Evolutionary conservation across 1,140 invertebrate species (phyloP).

Genomic region (Alviniconcha marisindica): DNA sequence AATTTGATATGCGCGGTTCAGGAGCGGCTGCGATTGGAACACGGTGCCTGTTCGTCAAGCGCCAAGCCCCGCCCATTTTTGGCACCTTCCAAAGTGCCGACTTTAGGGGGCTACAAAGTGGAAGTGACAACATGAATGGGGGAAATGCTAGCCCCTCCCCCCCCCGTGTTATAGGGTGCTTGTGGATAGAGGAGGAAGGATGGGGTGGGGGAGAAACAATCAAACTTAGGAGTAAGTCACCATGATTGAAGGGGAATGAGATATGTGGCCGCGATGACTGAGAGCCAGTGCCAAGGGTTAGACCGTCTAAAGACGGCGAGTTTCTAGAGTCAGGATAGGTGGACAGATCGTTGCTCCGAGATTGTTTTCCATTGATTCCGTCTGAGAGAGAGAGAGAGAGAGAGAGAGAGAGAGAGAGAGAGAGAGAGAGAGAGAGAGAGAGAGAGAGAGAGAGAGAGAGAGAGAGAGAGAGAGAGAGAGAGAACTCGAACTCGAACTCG

Average conservation of each 20-base stretch:
- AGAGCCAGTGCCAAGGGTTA: no score
- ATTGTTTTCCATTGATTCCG: no score
- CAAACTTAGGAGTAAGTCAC: neutral
- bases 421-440: neutral
- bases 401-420: neutral
- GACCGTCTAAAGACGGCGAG: no score
- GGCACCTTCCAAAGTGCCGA: constrained; percentile 27
- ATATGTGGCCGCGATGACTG: no score
- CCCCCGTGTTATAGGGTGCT: neutral
- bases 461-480: constrained; percentile 15
- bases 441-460: neutral
- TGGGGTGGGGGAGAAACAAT: neutral
- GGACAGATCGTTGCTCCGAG: no score
- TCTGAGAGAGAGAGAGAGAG: constrained; percentile 2
- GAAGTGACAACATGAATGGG: constrained; percentile 21
- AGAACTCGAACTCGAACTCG: no score
- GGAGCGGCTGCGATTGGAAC: constrained; percentile 16
- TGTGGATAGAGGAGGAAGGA: neutral
- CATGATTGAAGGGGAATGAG: no score
- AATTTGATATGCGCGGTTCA: constrained; percentile 22
- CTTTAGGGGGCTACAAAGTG: neutral
- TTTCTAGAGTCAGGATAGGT: no score
- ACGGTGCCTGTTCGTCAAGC: constrained; percentile 26
- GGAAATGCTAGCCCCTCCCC: neutral
- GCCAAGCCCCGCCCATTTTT: constrained; percentile 28